A percentile compares a stretch with the other conserved stretches of the same genome.
Evolutionary conservation across 2,888 invertebrate genomes (phyloP).

Genomic region (Pristionchus japonicus): DNA sequence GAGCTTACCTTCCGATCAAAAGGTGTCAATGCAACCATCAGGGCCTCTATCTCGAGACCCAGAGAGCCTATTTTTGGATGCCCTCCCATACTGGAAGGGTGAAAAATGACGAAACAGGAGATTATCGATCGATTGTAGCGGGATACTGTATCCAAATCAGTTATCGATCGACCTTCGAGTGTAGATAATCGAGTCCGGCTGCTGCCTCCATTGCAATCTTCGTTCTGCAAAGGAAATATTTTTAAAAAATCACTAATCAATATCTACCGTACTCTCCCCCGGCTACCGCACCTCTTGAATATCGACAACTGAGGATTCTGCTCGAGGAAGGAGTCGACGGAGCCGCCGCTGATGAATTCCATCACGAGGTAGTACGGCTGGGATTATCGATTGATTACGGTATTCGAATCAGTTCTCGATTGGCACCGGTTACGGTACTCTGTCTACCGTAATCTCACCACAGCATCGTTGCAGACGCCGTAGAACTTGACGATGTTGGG

Average conservation of each 20-base stretch:
- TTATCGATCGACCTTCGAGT: too few relatives aligned
- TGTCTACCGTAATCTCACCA: conserved; percentile 33
- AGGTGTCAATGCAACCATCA: too few relatives aligned
- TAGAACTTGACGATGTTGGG: conserved; percentile 52
- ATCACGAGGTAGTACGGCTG: conserved; percentile 57
- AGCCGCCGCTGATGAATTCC: conserved; percentile 53
- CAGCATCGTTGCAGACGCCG: conserved; percentile 55
- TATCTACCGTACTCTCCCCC: too few relatives aligned
- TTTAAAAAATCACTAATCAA: neutral
- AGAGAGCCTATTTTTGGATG: too few relatives aligned
- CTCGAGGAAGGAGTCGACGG: conserved; percentile 51
- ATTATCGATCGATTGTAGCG: too few relatives aligned
- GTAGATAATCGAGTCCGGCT: conserved; percentile 54
- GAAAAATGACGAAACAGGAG: too few relatives aligned
- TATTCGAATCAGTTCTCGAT: neutral
- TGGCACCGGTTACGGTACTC: neutral
- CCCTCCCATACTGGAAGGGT: too few relatives aligned
- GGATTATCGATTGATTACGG: neutral
- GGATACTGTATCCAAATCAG: too few relatives aligned
- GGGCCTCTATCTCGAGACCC: too few relatives aligned
- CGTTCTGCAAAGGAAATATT: conserved; percentile 3
- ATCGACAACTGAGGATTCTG: conserved; percentile 36
- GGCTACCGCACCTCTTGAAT: conserved; percentile 20
- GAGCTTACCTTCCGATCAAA: too few relatives aligned
- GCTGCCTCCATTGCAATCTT: conserved; percentile 54